phyloP scores from a whole-genome alignment of 2,113 vertebrate species.

The Thermophis baileyi region DNA sequence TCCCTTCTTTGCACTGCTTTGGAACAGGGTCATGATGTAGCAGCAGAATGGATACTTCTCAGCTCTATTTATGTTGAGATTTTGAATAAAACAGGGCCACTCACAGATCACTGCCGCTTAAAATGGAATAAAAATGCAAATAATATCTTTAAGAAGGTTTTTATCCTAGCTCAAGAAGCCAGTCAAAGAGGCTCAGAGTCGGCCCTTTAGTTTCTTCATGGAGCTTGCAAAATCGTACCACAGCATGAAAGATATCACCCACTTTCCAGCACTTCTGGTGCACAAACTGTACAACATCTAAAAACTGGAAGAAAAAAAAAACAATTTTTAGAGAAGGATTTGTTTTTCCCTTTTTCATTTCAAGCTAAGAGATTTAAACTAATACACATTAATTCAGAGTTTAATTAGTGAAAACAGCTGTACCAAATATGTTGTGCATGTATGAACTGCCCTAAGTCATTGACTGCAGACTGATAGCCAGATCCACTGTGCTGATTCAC shows the following conservation, averaged over 20 bases:
- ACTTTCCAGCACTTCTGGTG: constrained; percentile 88
- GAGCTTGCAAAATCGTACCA: constrained; percentile 87
- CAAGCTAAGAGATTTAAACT: background rate
- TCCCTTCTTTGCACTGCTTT: background rate
- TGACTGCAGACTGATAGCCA: background rate
- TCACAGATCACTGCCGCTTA: constrained; percentile 56
- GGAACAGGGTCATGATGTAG: background rate
- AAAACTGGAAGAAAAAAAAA: constrained; percentile 73
- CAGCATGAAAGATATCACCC: constrained; percentile 86
- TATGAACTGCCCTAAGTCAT: background rate
- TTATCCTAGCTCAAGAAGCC: constrained; percentile 86
- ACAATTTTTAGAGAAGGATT: background rate
- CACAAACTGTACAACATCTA: constrained; percentile 87
- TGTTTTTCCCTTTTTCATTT: background rate
- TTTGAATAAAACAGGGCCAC: constrained; percentile 32
- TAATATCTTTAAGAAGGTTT: background rate
- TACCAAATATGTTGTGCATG: background rate
- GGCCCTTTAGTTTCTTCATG: constrained; percentile 67
- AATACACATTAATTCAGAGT: background rate
- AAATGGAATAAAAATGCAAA: constrained; percentile 36
- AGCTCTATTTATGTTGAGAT: constrained; percentile 49
- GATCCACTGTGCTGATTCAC: background rate
- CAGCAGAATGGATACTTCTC: constrained; percentile 40
- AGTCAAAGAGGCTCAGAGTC: constrained; percentile 86
- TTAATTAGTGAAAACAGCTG: background rate